Percentiles rank a stretch among this genome's conserved stretches.
phyloP scores from a whole-genome alignment of 2,888 invertebrate genomes.

The Escarpia spicata region DNA sequence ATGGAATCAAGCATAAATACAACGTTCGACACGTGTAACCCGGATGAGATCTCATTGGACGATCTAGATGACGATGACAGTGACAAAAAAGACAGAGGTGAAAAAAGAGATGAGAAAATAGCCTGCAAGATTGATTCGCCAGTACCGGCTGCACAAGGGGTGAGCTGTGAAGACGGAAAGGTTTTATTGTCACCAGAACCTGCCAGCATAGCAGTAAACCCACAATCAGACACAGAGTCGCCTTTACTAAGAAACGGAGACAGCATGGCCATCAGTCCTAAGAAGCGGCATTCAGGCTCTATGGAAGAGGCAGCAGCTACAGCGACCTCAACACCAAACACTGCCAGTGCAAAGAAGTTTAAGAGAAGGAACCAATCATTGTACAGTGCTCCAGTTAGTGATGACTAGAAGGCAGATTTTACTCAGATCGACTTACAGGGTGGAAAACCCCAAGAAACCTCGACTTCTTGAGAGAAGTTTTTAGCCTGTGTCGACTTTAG shows the following conservation, averaged over 20 bases:
- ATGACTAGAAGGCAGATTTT: not conserved
- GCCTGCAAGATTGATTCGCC: conserved; percentile 22
- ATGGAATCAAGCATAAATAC: conserved; percentile 20
- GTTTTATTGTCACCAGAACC: conserved; percentile 32
- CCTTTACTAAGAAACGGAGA: conserved; percentile 17
- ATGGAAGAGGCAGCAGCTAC: not conserved
- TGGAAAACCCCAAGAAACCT: not conserved
- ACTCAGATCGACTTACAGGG: not conserved
- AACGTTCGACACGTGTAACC: conserved; percentile 35
- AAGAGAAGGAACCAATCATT: conserved; percentile 67
- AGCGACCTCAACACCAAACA: not conserved
- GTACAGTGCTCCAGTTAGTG: conserved; percentile 47
- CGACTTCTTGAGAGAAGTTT: not conserved
- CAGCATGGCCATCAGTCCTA: not conserved
- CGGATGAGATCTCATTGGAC: conserved; percentile 46
- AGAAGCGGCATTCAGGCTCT: not conserved
- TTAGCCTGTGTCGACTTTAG: not conserved
- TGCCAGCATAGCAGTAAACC: not conserved
- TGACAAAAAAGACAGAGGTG: conserved; percentile 20
- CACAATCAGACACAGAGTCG: not conserved
- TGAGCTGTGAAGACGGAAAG: not conserved
- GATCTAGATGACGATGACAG: conserved; percentile 38
- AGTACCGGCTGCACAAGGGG: conserved; percentile 17
- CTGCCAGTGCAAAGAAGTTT: conserved; percentile 60
- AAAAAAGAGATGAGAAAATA: conserved; percentile 18